phyloP scores from a whole-genome alignment of 2,113 vertebrate species.

The Aspiorhynchus laticeps region DNA sequence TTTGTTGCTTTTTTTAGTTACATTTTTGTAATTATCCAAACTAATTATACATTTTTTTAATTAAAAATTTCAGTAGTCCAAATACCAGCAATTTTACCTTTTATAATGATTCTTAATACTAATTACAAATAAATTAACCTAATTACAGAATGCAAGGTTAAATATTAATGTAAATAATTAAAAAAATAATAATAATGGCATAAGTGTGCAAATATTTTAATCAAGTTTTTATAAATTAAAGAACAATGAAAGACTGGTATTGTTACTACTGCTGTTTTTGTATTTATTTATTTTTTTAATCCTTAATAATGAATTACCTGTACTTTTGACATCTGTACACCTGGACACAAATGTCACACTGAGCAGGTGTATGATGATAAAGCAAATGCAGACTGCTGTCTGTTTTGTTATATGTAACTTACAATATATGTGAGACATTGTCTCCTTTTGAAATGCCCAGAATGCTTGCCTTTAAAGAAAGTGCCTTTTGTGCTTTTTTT shows the following conservation, averaged over 20 bases:
- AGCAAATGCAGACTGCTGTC: background rate
- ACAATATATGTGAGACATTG: background rate
- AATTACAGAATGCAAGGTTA: background rate
- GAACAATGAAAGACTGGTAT: background rate
- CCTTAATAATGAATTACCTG: background rate
- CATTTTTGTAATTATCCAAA: background rate
- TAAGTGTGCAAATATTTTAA: background rate
- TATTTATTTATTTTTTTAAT: background rate
- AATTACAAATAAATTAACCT: background rate
- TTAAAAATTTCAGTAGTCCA: background rate
- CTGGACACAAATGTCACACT: background rate
- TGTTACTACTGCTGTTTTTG: background rate
- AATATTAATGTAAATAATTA: background rate
- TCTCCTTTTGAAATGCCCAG: slow-evolving; percentile 7
- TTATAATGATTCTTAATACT: background rate
- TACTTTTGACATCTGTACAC: background rate
- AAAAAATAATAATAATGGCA: background rate
- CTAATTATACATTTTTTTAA: background rate
- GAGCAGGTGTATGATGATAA: slow-evolving; percentile 10
- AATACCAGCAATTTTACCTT: background rate
- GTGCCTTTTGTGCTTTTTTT: background rate
- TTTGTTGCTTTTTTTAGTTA: background rate
- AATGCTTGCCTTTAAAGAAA: background rate
- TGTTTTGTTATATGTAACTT: slow-evolving; percentile 12
- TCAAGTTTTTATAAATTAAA: background rate